Conservation (phyloP, 1,140 invertebrate genomes). For the Meteorus sp. region DNA sequence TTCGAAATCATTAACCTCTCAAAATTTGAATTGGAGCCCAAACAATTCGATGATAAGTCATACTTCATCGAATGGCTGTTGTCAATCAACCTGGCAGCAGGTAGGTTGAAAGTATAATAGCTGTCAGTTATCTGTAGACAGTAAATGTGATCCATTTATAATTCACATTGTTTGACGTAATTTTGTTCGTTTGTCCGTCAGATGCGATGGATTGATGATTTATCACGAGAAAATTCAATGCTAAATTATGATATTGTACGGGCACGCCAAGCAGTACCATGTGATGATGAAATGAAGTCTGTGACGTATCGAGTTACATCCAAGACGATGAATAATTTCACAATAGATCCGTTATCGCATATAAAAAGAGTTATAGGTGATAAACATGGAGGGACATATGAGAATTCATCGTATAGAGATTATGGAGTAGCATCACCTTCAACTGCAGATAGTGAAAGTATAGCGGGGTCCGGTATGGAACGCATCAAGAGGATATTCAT, state of each 20-base stretch:
- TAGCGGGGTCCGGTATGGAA: conserved; percentile 46
- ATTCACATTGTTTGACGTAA: too few relatives aligned
- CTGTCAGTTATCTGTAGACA: too few relatives aligned
- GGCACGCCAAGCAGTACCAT: conserved; percentile 43
- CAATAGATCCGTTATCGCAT: conserved; percentile 50
- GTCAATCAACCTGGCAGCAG: conserved; percentile 49
- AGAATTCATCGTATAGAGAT: conserved; percentile 21
- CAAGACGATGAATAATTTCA: conserved; percentile 57
- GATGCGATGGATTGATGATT: conserved; percentile 58
- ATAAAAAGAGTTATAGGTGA: conserved; percentile 54
- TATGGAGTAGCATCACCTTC: conserved; percentile 47
- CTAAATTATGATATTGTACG: conserved; percentile 51
- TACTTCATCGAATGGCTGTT: conserved; percentile 44
- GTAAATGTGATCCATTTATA: too few relatives aligned
- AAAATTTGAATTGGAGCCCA: conserved; percentile 66
- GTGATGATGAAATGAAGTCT: conserved; percentile 43
- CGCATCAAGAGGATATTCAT: conserved; percentile 66
- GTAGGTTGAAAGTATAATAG: conserved; percentile 30
- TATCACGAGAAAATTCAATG: conserved; percentile 55
- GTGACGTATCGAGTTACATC: too few relatives aligned
- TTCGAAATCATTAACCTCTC: conserved; percentile 54
- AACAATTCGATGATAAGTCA: conserved; percentile 69
- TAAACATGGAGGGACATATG: conserved; percentile 33
- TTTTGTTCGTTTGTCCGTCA: too few relatives aligned
- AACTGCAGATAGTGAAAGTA: conserved; percentile 44